Base-by-base conservation (phyloP, 2,888 invertebrate species). In the Gandaritis pyraliata region DNA sequence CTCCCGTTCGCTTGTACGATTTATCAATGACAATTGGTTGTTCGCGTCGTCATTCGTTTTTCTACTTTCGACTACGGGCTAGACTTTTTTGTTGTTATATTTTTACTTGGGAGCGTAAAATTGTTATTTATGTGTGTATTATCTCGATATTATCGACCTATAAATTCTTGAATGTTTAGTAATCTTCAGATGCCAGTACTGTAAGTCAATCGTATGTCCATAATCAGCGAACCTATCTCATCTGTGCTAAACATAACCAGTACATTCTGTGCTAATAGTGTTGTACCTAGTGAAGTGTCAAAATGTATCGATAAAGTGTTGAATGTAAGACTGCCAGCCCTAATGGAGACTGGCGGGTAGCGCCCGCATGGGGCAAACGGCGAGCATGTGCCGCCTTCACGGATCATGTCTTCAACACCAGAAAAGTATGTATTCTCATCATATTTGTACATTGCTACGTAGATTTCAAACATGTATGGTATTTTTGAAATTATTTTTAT, bases 301-400 rank as follows among this genome's bases (percentile, higher is more conserved):
- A 67, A 64, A 78, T 75, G 68, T 65, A 82, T 80, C 75, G 70
- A 58, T 59, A 51, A n/a, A n/a, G 59, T 64, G 58, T 58, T 72
- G 68, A 82, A 67, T 69, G 81, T 84, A 83, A 82, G 71, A 64
- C 68, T 73, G 76, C 76, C 78, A 78, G 80, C 77, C 73, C 78
- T 71, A 75, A 91, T 90, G 92, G 90, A 76, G 87, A 76, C 76
- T 76, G 76, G 88, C 73, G 83, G 89, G 88, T 89, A 92, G 90
- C 90, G 89, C 91, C 89, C 93, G 94, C 90, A 95, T 95, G 95
- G 95, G 95, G 94, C 95, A 95, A 93, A 94, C 95, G 92, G 95
- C 95, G 94, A 95, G 95, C 89, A 95, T 95, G 95, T 95, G 95
- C 93, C 95, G 95, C 93, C 94, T 95, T 88, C 95, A 95, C 92